Evolutionary conservation across 2,888 invertebrate genomes (phyloP).

Genomic region (Thera britannica): DNA sequence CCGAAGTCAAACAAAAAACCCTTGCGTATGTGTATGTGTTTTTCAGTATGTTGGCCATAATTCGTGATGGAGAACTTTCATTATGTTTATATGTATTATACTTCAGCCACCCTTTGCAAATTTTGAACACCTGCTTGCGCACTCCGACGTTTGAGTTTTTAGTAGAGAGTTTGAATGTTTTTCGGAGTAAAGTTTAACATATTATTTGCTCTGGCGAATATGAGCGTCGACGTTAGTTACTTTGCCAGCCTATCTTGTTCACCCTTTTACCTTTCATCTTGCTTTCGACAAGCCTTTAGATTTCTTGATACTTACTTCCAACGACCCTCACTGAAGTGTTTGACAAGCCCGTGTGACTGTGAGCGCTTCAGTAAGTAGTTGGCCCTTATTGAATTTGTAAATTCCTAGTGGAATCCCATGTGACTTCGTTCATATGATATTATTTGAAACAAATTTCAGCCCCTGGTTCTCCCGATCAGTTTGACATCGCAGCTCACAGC

Average conservation of each 20-base stretch:
- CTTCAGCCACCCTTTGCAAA: neutral
- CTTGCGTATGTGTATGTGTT: too few species aligned
- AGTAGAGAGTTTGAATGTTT: neutral
- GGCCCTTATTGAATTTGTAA: too few species aligned
- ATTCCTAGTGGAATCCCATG: too few species aligned
- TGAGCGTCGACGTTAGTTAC: neutral
- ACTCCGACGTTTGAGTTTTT: neutral
- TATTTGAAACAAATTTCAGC: too few species aligned
- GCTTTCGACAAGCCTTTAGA: neutral
- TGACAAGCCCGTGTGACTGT: neutral
- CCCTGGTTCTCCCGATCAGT: too few species aligned
- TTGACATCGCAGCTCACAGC: too few species aligned
- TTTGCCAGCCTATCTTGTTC: neutral
- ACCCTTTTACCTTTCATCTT: constrained; percentile 1
- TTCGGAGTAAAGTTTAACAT: neutral
- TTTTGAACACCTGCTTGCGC: neutral
- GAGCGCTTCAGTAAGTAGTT: neutral
- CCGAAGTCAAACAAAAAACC: too few species aligned
- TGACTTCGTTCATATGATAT: too few species aligned
- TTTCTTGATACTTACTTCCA: neutral
- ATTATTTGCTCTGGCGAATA: neutral
- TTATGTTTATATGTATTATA: too few species aligned
- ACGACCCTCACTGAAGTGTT: constrained; percentile 1
- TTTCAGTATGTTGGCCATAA: too few species aligned
- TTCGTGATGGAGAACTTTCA: too few species aligned